Conservation (phyloP, 2,888 invertebrate genomes). For the Caenorhabditis wallacei region DNA sequence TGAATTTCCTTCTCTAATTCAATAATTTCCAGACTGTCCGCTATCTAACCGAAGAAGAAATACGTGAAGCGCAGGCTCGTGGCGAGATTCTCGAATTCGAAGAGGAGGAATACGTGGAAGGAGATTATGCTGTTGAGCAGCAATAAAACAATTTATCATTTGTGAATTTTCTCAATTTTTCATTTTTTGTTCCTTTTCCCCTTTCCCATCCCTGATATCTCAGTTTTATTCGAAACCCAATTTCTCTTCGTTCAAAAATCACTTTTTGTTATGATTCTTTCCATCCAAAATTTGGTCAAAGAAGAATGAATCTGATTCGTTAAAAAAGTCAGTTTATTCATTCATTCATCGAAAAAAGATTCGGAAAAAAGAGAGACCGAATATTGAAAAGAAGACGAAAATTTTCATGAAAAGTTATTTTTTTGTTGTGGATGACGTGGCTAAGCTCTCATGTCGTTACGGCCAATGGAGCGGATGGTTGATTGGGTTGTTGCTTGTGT, state of each 20-base stretch:
- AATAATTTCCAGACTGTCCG: constrained; percentile 43
- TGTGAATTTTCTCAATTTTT: background rate
- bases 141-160: background rate
- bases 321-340: too few species aligned
- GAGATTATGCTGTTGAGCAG: constrained; percentile 21
- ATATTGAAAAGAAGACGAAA: background rate
- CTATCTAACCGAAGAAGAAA: constrained; percentile 65
- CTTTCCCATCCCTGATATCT: background rate
- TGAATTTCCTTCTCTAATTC: too few species aligned
- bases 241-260: too few species aligned
- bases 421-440: background rate
- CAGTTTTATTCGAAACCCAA: background rate
- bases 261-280: too few species aligned
- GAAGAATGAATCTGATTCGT: background rate
- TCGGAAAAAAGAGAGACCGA: too few species aligned
- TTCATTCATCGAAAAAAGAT: too few species aligned
- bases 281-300: too few species aligned
- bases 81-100: constrained; percentile 56
- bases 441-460: constrained; percentile 16
- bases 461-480: constrained; percentile 2
- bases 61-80: constrained; percentile 58
- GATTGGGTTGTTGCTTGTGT: constrained; percentile 37
- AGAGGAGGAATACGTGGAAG: constrained; percentile 37
- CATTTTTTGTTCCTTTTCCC: background rate
- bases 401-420: too few species aligned